Evolutionary conservation across 2,888 invertebrate species (phyloP), one percentile per base, ranked within the genome.

Genomic region (Pristionchus japonicus): DNA sequence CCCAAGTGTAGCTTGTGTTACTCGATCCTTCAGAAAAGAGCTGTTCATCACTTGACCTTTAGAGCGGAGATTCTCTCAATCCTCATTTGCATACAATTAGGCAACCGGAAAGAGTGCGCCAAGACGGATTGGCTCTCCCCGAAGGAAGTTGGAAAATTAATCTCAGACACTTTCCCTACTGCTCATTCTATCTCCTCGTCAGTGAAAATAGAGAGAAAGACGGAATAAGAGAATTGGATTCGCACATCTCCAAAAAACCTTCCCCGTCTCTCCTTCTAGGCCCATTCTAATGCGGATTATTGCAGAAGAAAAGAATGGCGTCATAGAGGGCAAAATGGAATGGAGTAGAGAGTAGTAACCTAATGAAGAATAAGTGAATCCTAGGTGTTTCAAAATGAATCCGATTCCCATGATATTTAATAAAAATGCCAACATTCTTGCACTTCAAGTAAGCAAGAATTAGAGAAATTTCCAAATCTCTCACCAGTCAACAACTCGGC

Each of bases 401-500:
- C n/a, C n/a, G n/a, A n/a, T n/a, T n/a, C n/a, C n/a, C n/a, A n/a
- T n/a, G n/a, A n/a, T n/a, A n/a, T n/a, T n/a, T n/a, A n/a, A n/a
- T n/a, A n/a, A n/a, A n/a, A n/a, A n/a, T n/a, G n/a, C n/a, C n/a
- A n/a, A n/a, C n/a, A n/a, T n/a, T n/a, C n/a, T n/a, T n/a, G n/a
- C n/a, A n/a, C n/a, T n/a, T n/a, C n/a, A n/a, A n/a, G n/a, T n/a
- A n/a, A n/a, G n/a, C n/a, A n/a, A n/a, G n/a, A n/a, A n/a, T n/a
- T n/a, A n/a, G n/a, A n/a, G n/a, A n/a, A n/a, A 70, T 34, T 9
- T 17, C 17, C 3, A 17, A 37, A n/a, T 15, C 9, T 4, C 67
- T 37, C 34, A 90, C 91, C 90, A 20, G 91, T 92, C 82, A 89
- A 40, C 52, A 91, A 77, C 61, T 91, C 92, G 15, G 90, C 77